phyloP scores from a whole-genome alignment of 2,113 vertebrate species.

The Ibidorhyncha struthersii region DNA sequence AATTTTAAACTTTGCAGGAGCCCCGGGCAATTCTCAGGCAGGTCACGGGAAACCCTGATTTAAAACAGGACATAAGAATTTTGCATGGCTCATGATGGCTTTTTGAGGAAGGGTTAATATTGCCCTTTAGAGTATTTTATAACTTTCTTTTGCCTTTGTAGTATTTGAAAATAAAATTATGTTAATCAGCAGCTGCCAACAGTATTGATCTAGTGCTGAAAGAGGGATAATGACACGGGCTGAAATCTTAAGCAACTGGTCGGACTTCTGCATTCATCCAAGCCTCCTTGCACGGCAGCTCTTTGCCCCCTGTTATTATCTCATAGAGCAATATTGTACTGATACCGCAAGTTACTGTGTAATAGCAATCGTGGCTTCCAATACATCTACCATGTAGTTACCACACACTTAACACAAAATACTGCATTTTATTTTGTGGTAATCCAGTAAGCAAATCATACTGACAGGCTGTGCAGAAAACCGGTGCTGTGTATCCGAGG shows the following conservation, averaged over 20 bases:
- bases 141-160: not conserved
- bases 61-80: not conserved
- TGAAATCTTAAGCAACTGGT: not conserved
- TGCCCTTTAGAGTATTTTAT: not conserved
- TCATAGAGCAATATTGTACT: slow-evolving; percentile 3
- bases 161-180: not conserved
- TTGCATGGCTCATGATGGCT: not conserved
- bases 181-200: not conserved
- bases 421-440: not conserved
- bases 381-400: not conserved
- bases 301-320: slow-evolving; percentile 38
- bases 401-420: slow-evolving; percentile 52
- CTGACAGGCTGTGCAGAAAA: not conserved
- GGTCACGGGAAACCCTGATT: not conserved
- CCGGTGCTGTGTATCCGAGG: fast-evolving
- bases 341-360: not conserved
- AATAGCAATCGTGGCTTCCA: slow-evolving; percentile 18
- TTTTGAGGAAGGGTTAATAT: not conserved
- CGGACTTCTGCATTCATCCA: not conserved
- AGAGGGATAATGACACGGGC: not conserved
- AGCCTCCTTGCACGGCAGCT: not conserved
- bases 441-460: not conserved
- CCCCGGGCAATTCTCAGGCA: not conserved
- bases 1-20: not conserved
- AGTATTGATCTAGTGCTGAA: not conserved